Evolutionary conservation across 1,140 invertebrate species (phyloP).

Genomic region (Stegodyphus dumicola): DNA sequence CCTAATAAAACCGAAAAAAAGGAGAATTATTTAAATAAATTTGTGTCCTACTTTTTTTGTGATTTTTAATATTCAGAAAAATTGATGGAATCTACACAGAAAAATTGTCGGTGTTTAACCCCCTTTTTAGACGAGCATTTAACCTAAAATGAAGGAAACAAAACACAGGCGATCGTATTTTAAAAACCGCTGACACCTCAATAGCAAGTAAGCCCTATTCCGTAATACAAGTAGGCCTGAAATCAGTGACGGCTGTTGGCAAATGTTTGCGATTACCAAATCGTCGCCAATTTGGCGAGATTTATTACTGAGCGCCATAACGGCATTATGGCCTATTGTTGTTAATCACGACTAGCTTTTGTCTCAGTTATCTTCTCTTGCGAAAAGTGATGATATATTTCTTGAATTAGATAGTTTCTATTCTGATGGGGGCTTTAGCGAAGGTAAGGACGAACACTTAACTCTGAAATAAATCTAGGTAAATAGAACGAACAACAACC

Average conservation of each 20-base stretch:
- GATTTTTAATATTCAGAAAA: background rate
- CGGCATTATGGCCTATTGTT: background rate
- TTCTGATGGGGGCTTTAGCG: background rate
- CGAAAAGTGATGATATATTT: background rate
- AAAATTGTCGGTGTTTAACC: slow-evolving; percentile 1
- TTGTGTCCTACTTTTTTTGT: background rate
- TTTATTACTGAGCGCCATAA: background rate
- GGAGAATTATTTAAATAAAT: background rate
- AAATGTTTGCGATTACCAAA: slow-evolving; percentile 4
- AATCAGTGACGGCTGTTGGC: background rate
- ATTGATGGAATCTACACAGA: background rate
- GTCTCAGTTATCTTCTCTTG: background rate
- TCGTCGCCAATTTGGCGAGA: slow-evolving; percentile 12
- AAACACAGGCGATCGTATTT: background rate
- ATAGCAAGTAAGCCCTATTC: background rate
- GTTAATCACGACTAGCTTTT: background rate
- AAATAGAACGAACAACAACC: background rate
- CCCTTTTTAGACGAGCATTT: slow-evolving; percentile 7
- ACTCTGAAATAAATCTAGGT: background rate
- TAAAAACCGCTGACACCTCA: background rate
- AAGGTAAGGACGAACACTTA: background rate
- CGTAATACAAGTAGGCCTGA: background rate
- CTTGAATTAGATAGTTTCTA: background rate
- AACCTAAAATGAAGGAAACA: background rate
- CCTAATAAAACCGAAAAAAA: too few species aligned